phyloP scores from a whole-genome alignment of 2,888 invertebrate species.

The Microplitis manilae region DNA sequence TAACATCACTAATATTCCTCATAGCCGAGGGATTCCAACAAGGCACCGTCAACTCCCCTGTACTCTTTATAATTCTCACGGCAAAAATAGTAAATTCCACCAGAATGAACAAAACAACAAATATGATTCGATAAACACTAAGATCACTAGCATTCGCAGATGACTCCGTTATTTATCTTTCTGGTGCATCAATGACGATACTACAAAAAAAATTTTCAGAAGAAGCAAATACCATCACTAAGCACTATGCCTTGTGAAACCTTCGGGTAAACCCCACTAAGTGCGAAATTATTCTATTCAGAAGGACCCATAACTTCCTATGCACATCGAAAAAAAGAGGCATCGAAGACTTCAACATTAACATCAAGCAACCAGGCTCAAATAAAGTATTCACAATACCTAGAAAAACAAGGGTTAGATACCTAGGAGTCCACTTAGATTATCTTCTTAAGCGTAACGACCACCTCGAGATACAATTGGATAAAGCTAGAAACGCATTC shows the following conservation, averaged over 20 bases:
- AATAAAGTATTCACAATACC: background rate
- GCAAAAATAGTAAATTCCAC: no score
- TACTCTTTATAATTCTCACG: no score
- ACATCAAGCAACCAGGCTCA: background rate
- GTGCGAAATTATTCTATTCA: background rate
- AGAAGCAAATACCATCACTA: background rate
- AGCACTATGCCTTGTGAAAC: background rate
- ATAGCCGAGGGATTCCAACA: no score
- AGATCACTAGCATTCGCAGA: no score
- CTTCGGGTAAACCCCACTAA: background rate
- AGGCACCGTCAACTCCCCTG: no score
- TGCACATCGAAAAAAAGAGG: background rate
- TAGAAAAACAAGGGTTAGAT: slow-evolving; percentile 20
- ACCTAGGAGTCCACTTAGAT: slow-evolving; percentile 39
- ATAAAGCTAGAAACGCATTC: slow-evolving; percentile 28
- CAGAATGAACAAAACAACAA: no score
- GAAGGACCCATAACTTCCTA: background rate
- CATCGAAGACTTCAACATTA: background rate
- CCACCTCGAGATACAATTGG: slow-evolving; percentile 27
- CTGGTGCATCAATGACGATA: background rate
- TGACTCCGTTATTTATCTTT: background rate
- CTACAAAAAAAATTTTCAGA: background rate
- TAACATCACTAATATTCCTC: no score
- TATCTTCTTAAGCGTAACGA: slow-evolving; percentile 10
- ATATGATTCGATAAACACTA: no score